Base-by-base conservation (phyloP, 2,888 invertebrate species). In the Leucania comma region DNA sequence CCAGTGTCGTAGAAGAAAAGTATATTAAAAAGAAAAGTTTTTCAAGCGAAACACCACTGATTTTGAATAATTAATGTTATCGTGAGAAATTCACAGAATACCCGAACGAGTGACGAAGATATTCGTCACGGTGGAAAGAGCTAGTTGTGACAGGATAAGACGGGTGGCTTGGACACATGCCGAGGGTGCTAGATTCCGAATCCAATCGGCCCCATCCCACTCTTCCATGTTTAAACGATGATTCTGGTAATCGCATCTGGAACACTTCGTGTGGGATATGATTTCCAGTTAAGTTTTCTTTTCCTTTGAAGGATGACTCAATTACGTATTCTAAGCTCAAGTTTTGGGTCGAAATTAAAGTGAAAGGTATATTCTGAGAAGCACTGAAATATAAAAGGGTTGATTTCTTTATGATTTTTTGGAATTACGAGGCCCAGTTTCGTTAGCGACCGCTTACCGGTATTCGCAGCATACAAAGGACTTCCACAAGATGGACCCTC, bases 1-100 rank as follows among this genome's bases (percentile, higher is more conserved):
- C 73, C 85, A 81, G 87, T 88, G 91, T 90, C 90, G 86, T 84
- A 83, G 81, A 87, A 86, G 78, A 83, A 88, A 89, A 86, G 88
- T 84, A 85, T 87, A 87, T 84, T 87, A 88, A 87, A 84, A 80
- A 82, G 62, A 81, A 84, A 53, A 63, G 38, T 50, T 84, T 87
- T 89, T 89, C 83, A 76, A 83, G 80, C 72, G 82, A 89, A 88
- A 80, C 81, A 68, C 75, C 78, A 61, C 74, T 82, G 82, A 82
- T 83, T 89, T 87, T 89, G 85, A 87, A 89, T 89, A 89, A 91
- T 90, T 86, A 86, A 85, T 86, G 51, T 80, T 77, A 69, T 79
- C 75, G 81, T 68, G 82, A 68, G 72, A 82, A 63, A 86, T 91
- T 90, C 90, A 12, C 75, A 72, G 90, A 88, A 90, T 80, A 80